These are phyloP conservation scores for Trichogramma evanescens DNA, from an alignment of 2,888 invertebrate genomes.

Conservation along the genomic window DNA sequence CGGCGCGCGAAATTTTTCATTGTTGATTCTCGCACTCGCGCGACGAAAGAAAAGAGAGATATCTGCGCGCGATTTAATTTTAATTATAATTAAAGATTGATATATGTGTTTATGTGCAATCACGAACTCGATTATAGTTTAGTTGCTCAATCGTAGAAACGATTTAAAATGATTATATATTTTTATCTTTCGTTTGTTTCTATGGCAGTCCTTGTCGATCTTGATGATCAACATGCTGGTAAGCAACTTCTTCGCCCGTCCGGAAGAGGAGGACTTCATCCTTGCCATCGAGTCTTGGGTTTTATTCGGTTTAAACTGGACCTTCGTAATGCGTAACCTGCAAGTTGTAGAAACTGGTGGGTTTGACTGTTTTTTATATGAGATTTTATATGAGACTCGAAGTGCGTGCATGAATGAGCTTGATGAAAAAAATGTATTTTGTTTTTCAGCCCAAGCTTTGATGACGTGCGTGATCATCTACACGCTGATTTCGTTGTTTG, in stretches of 20 bases:
- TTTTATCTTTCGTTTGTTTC: not conserved
- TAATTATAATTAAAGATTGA: not conserved
- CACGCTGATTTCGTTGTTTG: constrained; percentile 32
- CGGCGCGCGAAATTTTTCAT: not conserved
- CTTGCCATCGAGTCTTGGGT: constrained; percentile 33
- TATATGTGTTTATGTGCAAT: not conserved
- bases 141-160: not conserved
- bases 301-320: constrained; percentile 41
- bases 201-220: constrained; percentile 37
- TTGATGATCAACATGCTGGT: constrained; percentile 40
- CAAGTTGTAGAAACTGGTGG: constrained; percentile 32
- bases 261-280: constrained; percentile 32
- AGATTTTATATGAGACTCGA: not conserved
- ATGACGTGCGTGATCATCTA: constrained; percentile 35
- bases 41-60: not conserved
- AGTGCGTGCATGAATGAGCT: not conserved
- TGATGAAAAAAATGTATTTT: not conserved
- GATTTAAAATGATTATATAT: no score
- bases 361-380: not conserved
- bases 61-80: no score
- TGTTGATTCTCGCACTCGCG: not conserved
- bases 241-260: constrained; percentile 37
- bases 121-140: not conserved
- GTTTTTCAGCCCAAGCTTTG: constrained; percentile 32
- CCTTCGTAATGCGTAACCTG: constrained; percentile 30